phyloP scores from a whole-genome alignment of 2,888 invertebrate genomes.

The Trichogramma evanescens region DNA sequence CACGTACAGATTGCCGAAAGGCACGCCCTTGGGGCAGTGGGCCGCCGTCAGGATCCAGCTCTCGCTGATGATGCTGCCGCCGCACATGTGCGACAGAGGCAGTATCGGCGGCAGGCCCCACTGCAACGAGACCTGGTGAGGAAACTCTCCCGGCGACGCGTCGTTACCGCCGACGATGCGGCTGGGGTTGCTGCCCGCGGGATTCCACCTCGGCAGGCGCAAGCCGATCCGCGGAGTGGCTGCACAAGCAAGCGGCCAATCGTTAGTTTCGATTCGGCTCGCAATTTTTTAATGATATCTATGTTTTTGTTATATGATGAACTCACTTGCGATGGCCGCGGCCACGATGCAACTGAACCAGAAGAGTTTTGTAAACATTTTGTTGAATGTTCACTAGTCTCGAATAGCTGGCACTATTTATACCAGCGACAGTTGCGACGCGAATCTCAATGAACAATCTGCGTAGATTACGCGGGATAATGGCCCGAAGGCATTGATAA shows the following conservation, averaged over 20 bases:
- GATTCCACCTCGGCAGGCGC: slow-evolving; percentile 2
- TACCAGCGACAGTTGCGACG: not conserved
- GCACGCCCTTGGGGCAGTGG: slow-evolving; percentile 41
- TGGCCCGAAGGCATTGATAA: too few species aligned
- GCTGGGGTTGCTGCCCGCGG: not conserved
- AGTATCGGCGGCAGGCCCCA: slow-evolving; percentile 30
- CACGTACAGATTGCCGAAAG: slow-evolving; percentile 14
- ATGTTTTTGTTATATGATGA: not conserved
- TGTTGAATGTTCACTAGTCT: not conserved
- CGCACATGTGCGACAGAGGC: slow-evolving; percentile 36
- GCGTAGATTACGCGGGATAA: too few species aligned
- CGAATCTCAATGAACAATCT: too few species aligned
- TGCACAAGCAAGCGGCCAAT: slow-evolving; percentile 42
- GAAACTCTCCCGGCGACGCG: slow-evolving; percentile 44
- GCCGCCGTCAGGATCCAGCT: slow-evolving; percentile 46
- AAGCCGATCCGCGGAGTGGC: slow-evolving; percentile 26
- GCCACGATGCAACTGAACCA: slow-evolving; percentile 1
- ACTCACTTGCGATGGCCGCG: slow-evolving; percentile 5
- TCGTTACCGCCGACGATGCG: slow-evolving; percentile 34
- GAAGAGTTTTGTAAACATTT: slow-evolving; percentile 6
- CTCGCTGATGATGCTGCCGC: slow-evolving; percentile 43
- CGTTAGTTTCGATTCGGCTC: not conserved
- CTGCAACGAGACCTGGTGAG: slow-evolving; percentile 49
- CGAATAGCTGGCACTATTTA: not conserved
- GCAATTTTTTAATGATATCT: not conserved